These are phyloP conservation scores for Timema podura DNA, from an alignment of 2,888 invertebrate genomes.

Conservation along the genomic window DNA sequence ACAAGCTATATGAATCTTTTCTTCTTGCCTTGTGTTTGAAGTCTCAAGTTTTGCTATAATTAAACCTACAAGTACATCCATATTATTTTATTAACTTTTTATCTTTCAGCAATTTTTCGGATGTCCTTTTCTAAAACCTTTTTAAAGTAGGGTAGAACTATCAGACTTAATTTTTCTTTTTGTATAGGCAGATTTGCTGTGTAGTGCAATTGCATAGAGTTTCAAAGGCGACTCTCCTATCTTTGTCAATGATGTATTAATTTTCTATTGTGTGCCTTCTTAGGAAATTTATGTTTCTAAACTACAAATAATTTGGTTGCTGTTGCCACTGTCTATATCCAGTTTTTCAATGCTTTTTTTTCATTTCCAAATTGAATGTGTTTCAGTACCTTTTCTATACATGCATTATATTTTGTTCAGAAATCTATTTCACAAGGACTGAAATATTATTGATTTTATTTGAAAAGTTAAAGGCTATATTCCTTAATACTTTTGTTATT, in stretches of 20 bases:
- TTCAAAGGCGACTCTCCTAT: constrained; percentile 12
- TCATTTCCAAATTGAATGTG: too few relatives aligned
- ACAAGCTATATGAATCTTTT: too few relatives aligned
- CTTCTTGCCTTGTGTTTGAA: neutral
- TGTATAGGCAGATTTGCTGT: constrained; percentile 6
- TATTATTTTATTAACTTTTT: neutral
- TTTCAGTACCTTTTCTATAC: too few relatives aligned
- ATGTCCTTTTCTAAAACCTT: neutral
- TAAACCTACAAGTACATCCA: neutral
- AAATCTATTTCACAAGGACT: too few relatives aligned
- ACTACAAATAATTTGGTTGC: too few relatives aligned
- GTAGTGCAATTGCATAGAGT: constrained; percentile 1
- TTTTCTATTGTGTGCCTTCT: neutral
- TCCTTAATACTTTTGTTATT: too few relatives aligned
- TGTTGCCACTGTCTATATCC: too few relatives aligned
- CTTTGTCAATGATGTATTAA: constrained; percentile 12
- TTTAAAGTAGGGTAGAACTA: neutral
- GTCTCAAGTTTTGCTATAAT: constrained; percentile 9
- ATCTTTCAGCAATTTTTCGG: neutral
- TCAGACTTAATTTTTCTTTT: constrained; percentile 8
- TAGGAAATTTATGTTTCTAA: neutral
- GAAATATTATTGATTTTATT: too few relatives aligned
- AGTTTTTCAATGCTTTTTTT: too few relatives aligned
- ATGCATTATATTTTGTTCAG: too few relatives aligned
- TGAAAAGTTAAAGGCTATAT: too few relatives aligned